Evolutionary conservation across 2,888 invertebrate species (phyloP), one percentile per base, ranked within the genome.

Genomic region (Lasius fuliginosus): DNA sequence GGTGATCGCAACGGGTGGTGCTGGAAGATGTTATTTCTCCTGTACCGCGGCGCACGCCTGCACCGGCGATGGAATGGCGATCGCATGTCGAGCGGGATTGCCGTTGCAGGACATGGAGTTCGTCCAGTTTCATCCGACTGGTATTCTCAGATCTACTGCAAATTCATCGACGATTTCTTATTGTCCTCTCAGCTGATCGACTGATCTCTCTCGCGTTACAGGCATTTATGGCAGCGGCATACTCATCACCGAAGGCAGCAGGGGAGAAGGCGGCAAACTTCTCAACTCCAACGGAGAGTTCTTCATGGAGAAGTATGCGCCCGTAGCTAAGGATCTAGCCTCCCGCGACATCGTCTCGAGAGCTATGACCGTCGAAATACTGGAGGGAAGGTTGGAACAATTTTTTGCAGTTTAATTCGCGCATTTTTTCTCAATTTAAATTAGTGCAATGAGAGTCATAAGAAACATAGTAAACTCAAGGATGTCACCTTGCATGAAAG

Each of bases 81-180:
- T 99, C 97, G 97, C 98, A 0, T 97, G 98, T 30, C 97, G 99
- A 85, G 99, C 99, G 83, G 99, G 99, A 18, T 96, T 99, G 58
- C 98, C 98, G 88, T 97, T 98, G 94, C 98, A 99, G 95, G 99
- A 99, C 95, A 97, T 99, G 96, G 99, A 99, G 95, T 99, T 99
- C 94, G 97, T 99, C 81, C 99, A 99, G 96, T 99, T 99, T 96
- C 99, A 99, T 95, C 99, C 99, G 0, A 99, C 99, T 69, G 99
- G 98, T 97, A 89, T 81, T 73, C 40, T 77, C 9, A 36, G 65
- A 73, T 83, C 53, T 5, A 65, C 49, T 60, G 30, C 18, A 40
- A 56, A 46, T 11, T 15, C 53, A 1, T 12, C 36, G 11, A 36
- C 6, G 2, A 33, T 9, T 40, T 9, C 15, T 40, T 30, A 46